These are phyloP conservation scores for Pseudomyrmex pallidus DNA, from an alignment of 1,140 invertebrate species.

Conservation along the genomic window DNA sequence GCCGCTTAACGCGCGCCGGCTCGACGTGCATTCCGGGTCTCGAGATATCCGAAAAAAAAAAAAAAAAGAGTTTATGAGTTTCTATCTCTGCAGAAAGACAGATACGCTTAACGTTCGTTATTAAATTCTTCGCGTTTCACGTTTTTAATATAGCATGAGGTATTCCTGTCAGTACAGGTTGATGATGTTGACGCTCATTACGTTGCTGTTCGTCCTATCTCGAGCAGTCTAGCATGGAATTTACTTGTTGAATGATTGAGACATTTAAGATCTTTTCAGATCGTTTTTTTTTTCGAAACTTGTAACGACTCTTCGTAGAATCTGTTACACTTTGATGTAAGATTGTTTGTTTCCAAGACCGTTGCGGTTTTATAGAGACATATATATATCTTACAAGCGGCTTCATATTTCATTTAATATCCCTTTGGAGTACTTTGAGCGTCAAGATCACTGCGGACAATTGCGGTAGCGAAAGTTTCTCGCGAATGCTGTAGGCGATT, in stretches of 20 bases:
- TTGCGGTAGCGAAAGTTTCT: constrained; percentile 32
- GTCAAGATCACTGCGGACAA: not conserved
- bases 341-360: too few species aligned
- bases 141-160: constrained; percentile 36
- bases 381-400: not conserved
- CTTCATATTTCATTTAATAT: not conserved
- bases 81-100: constrained; percentile 1
- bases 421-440: not conserved
- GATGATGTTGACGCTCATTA: constrained; percentile 35
- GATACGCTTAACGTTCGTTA: constrained; percentile 48
- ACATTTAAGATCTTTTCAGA: too few species aligned
- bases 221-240: not conserved
- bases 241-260: not conserved
- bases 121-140: constrained; percentile 49
- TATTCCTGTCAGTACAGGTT: not conserved
- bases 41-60: constrained; percentile 36
- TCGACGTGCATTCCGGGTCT: constrained; percentile 27
- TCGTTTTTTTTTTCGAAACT: too few species aligned
- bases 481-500: constrained; percentile 39
- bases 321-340: not conserved
- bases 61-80: constrained; percentile 52
- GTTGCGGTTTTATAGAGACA: not conserved
- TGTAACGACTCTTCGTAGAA: not conserved
- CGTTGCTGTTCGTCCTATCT: not conserved
- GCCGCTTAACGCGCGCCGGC: constrained; percentile 14